phyloP scores from a whole-genome alignment of 2,888 invertebrate species.

The Eretmocerus hayati region DNA sequence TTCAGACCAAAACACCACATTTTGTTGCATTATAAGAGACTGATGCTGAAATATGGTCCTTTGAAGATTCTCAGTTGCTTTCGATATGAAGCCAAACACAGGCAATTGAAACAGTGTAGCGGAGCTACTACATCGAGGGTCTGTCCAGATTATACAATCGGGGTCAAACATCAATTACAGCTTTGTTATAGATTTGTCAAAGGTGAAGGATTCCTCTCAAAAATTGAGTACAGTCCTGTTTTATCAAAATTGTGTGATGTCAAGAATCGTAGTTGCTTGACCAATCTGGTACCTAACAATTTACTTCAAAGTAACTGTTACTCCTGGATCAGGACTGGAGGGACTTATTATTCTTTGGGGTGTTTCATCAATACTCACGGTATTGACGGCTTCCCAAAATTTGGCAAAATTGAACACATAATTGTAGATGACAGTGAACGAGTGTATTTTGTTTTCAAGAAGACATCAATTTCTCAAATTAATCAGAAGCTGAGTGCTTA shows the following conservation, averaged over 20 bases:
- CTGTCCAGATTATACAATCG: background rate
- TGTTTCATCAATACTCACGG: background rate
- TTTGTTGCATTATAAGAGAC: conserved; percentile 18
- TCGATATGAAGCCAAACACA: conserved; percentile 13
- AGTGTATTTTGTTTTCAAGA: background rate
- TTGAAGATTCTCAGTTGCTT: conserved; percentile 20
- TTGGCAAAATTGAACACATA: background rate
- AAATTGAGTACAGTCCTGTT: background rate
- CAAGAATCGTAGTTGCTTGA: background rate
- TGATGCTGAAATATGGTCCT: conserved; percentile 22
- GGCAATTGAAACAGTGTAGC: background rate
- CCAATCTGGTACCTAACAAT: background rate
- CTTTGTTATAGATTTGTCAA: background rate
- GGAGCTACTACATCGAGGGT: background rate
- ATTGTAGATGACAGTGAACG: background rate
- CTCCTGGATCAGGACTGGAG: background rate
- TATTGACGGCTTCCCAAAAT: background rate
- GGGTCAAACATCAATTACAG: background rate
- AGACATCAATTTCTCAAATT: background rate
- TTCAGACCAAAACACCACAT: background rate
- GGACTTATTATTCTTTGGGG: background rate
- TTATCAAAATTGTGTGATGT: background rate
- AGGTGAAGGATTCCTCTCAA: background rate
- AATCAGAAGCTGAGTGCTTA: background rate
- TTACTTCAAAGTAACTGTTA: background rate